phyloP scores from a whole-genome alignment of 2,888 invertebrate species.

The Sminthurides aquaticus region DNA sequence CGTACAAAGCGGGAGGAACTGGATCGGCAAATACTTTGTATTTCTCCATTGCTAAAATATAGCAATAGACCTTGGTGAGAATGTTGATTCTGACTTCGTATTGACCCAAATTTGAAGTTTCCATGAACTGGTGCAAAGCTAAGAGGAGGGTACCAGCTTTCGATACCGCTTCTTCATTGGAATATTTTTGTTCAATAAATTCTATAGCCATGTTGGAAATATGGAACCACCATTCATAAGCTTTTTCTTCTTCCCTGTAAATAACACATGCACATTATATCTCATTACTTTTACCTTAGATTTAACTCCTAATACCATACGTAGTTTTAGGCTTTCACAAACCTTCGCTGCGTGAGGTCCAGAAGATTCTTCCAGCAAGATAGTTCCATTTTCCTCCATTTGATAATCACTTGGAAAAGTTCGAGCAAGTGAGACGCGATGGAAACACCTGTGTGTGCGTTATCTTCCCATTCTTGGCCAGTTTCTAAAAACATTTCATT shows the following conservation, averaged over 20 bases:
- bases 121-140: constrained; percentile 72
- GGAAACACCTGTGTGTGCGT: constrained; percentile 78
- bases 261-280: not conserved
- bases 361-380: constrained; percentile 79
- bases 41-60: constrained; percentile 58
- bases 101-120: constrained; percentile 73
- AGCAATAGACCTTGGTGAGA: constrained; percentile 72
- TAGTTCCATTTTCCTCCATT: constrained; percentile 85
- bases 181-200: constrained; percentile 47
- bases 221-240: constrained; percentile 85
- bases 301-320: not conserved
- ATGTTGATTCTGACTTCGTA: constrained; percentile 70
- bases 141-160: constrained; percentile 50
- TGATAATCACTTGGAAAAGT: constrained; percentile 72
- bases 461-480: constrained; percentile 83
- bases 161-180: constrained; percentile 31
- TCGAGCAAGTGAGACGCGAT: constrained; percentile 63
- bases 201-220: constrained; percentile 62
- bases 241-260: constrained; percentile 57
- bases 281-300: not conserved
- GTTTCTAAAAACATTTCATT: constrained; percentile 23
- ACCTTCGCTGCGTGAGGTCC: constrained; percentile 60
- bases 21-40: not conserved
- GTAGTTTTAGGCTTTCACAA: constrained; percentile 17
- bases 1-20: not conserved